Percentiles rank a stretch among this genome's conserved stretches.
These are phyloP conservation scores for Parotocinclus haroldoi DNA, from an alignment of 2,797 vertebrate species.

Conservation along the genomic window DNA sequence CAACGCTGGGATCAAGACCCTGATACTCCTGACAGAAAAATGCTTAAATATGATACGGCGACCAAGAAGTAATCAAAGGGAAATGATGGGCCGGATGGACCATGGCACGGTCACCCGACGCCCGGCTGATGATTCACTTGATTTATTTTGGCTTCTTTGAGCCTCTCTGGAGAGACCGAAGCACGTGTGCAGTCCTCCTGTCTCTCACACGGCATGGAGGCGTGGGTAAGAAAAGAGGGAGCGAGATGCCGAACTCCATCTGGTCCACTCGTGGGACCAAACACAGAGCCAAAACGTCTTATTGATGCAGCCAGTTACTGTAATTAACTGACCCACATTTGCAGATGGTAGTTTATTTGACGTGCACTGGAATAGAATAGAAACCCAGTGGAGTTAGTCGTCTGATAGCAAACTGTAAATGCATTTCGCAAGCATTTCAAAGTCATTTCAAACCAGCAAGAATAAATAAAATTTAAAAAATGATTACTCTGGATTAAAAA, in stretches of 20 bases:
- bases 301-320: constrained; percentile 1
- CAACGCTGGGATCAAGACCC: constrained; percentile 60
- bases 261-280: constrained; percentile 15
- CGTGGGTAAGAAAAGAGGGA: constrained; percentile 11
- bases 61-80: constrained; percentile 13
- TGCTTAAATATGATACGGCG: constrained; percentile 29
- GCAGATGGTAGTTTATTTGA: neutral
- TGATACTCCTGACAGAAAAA: constrained; percentile 60
- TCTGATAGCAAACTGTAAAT: neutral
- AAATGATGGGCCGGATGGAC: constrained; percentile 9
- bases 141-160: constrained; percentile 22
- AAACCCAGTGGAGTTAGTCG: neutral
- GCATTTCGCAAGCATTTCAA: neutral
- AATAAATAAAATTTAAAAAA: no score
- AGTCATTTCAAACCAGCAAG: neutral
- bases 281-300: constrained; percentile 17
- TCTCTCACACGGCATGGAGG: constrained; percentile 4
- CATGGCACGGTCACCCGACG: constrained; percentile 12
- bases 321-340: constrained; percentile 21
- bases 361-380: neutral
- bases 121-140: constrained; percentile 36
- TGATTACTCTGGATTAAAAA: neutral
- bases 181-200: constrained; percentile 10
- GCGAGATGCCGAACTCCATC: constrained; percentile 19
- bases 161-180: constrained; percentile 22